Evolutionary conservation across 1,140 invertebrate genomes (phyloP).

Genomic region (Macrobrachium rosenbergii): DNA sequence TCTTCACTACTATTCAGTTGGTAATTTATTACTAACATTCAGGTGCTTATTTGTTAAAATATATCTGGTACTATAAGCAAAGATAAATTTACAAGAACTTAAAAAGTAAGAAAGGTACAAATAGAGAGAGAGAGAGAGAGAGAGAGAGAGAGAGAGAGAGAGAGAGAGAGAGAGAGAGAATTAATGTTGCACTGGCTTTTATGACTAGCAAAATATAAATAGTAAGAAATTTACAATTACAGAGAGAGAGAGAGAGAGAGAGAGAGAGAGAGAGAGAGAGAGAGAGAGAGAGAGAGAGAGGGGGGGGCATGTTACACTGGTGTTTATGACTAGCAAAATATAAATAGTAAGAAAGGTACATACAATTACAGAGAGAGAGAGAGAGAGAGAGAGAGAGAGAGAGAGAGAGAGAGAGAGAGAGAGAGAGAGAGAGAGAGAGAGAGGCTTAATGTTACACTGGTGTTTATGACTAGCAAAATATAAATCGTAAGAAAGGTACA

Average conservation of each 20-base stretch:
- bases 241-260: neutral
- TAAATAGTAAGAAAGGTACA: neutral
- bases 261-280: conserved; percentile 5
- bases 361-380: neutral
- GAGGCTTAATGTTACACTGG: neutral
- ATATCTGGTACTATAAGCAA: too few species aligned
- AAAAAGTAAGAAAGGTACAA: neutral
- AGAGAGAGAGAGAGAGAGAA: conserved; percentile 14
- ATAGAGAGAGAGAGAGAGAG: conserved; percentile 20
- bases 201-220: neutral
- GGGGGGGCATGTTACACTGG: neutral
- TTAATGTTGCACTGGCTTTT: neutral
- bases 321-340: neutral
- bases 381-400: neutral
- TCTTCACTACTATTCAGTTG: too few species aligned
- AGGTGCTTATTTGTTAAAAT: too few species aligned
- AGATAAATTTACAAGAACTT: too few species aligned
- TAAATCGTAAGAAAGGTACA: neutral
- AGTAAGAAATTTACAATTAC: neutral
- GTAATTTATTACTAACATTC: too few species aligned
- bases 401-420: conserved; percentile 7
- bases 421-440: neutral
- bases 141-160: conserved; percentile 17
- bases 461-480: neutral
- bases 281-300: conserved; percentile 13